Percentiles rank a stretch among this genome's conserved stretches.
These are phyloP conservation scores for Philereme transversata DNA, from an alignment of 2,888 invertebrate genomes.

Conservation along the genomic window DNA sequence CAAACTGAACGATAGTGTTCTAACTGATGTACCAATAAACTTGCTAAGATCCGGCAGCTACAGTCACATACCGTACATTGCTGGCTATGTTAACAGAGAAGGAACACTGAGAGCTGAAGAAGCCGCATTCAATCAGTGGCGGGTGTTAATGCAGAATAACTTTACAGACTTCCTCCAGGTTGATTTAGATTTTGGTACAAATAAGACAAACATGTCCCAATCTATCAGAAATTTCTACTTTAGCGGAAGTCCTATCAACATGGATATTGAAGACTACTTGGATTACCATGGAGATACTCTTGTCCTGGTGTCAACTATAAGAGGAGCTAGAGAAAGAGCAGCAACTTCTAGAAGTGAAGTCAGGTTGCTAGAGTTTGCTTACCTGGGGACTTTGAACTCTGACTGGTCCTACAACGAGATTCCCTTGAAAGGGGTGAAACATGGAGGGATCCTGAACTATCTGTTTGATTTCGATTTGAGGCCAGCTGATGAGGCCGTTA, in stretches of 20 bases:
- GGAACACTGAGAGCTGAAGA: conserved; percentile 65
- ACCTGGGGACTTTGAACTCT: conserved; percentile 58
- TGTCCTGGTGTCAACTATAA: conserved; percentile 59
- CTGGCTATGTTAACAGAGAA: conserved; percentile 66
- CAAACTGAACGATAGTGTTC: conserved; percentile 48
- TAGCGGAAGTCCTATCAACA: conserved; percentile 47
- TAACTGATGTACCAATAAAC: conserved; percentile 63
- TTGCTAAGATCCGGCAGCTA: conserved; percentile 61
- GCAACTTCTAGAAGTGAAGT: conserved; percentile 55
- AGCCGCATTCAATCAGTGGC: conserved; percentile 55
- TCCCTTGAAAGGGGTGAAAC: conserved; percentile 61
- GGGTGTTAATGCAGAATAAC: conserved; percentile 61
- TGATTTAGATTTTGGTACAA: conserved; percentile 55
- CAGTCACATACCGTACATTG: conserved; percentile 63
- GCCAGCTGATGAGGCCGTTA: conserved; percentile 46
- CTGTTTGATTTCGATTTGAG: conserved; percentile 62
- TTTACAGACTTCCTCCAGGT: conserved; percentile 66
- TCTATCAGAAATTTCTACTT: conserved; percentile 64
- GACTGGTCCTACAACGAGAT: conserved; percentile 63
- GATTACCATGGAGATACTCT: conserved; percentile 70
- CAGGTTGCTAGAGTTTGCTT: conserved; percentile 64
- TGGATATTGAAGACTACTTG: conserved; percentile 66
- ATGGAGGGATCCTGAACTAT: conserved; percentile 67
- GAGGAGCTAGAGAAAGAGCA: conserved; percentile 62
- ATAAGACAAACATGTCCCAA: conserved; percentile 45